These are phyloP conservation scores for Phrixothrix hirtus DNA, from an alignment of 2,888 invertebrate species.

Conservation along the genomic window DNA sequence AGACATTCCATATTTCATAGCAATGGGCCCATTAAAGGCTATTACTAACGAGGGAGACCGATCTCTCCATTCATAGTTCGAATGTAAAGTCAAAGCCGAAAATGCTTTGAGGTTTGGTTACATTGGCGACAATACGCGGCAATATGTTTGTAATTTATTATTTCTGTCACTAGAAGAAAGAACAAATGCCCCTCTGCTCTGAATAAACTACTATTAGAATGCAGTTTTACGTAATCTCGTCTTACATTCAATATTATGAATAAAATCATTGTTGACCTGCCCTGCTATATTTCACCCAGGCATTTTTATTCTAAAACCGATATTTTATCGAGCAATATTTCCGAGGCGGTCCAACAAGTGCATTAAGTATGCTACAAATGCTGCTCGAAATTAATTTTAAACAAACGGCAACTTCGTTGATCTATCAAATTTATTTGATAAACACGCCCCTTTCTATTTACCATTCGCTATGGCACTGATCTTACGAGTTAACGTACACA, in stretches of 20 bases:
- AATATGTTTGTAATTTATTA: constrained; percentile 52
- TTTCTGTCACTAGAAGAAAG: constrained; percentile 41
- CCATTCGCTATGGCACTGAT: constrained; percentile 27
- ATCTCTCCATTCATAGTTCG: constrained; percentile 41
- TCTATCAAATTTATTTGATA: not conserved
- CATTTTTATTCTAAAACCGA: not conserved
- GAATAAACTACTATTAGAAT: constrained; percentile 3
- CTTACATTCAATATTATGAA: not conserved
- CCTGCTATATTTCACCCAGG: too few relatives aligned
- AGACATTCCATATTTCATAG: constrained; percentile 52
- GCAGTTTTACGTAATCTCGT: not conserved
- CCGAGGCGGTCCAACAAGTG: too few relatives aligned
- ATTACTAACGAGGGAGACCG: constrained; percentile 49
- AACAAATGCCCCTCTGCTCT: constrained; percentile 7
- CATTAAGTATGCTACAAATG: too few relatives aligned
- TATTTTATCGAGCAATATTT: too few relatives aligned
- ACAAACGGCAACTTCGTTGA: not conserved
- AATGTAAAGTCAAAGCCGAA: constrained; percentile 45
- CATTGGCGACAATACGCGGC: constrained; percentile 46
- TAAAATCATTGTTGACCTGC: not conserved
- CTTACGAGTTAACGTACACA: constrained; percentile 20
- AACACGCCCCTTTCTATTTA: constrained; percentile 31
- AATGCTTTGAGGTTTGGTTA: constrained; percentile 49
- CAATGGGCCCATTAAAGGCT: constrained; percentile 53
- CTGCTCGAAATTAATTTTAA: too few relatives aligned